Evolutionary conservation across 2,888 invertebrate genomes (phyloP).

Genomic region (Sphecodes monilicornis): DNA sequence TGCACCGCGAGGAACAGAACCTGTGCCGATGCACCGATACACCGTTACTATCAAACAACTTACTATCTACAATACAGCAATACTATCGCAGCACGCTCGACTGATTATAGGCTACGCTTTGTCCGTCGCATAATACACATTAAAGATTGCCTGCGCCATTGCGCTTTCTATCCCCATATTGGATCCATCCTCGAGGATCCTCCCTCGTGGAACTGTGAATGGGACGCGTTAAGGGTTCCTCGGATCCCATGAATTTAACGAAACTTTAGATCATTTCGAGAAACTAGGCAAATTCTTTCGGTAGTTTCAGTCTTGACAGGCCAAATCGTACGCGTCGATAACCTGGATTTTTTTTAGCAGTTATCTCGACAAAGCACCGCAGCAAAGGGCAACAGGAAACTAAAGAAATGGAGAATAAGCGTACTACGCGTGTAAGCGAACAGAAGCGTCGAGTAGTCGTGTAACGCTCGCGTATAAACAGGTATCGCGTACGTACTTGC

Average conservation of each 20-base stretch:
- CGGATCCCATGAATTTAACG: no score
- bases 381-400: background rate
- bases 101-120: slow-evolving; percentile 58
- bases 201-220: slow-evolving; percentile 4
- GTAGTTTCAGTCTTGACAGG: no score
- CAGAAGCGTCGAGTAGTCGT: background rate
- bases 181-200: background rate
- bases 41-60: no score
- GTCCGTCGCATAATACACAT: slow-evolving; percentile 37
- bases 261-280: no score
- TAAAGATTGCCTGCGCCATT: slow-evolving; percentile 32
- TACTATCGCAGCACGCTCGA: slow-evolving; percentile 46
- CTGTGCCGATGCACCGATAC: slow-evolving; percentile 17
- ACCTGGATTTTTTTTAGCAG: no score
- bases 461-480: background rate
- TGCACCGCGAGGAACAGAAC: slow-evolving; percentile 12
- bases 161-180: background rate
- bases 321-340: no score
- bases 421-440: background rate
- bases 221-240: slow-evolving; percentile 10
- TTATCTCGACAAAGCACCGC: no score
- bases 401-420: background rate
- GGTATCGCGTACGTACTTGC: background rate
- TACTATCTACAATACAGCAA: no score
- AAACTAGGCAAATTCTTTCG: no score